phyloP scores from a whole-genome alignment of 2,113 vertebrate species.

The Cricetomys ansorgei region DNA sequence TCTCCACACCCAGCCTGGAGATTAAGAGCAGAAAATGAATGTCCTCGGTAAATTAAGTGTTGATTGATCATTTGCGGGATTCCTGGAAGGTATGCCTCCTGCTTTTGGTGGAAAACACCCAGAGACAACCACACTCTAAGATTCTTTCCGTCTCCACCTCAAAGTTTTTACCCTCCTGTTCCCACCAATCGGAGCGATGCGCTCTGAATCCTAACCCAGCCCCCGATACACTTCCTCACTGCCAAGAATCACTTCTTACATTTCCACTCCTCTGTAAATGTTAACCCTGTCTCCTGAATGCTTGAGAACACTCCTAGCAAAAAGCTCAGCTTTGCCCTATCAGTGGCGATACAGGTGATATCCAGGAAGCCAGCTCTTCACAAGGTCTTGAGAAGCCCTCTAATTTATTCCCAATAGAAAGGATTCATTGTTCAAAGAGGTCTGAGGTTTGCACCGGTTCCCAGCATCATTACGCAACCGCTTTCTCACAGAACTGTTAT shows the following conservation, averaged over 20 bases:
- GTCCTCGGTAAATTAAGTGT: background rate
- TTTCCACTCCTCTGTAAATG: too few species aligned
- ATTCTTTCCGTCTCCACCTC: background rate
- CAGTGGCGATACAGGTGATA: background rate
- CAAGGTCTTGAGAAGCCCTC: background rate
- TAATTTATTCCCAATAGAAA: background rate
- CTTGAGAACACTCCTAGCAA: background rate
- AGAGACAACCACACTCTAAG: background rate
- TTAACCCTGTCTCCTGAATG: background rate
- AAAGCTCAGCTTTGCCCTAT: background rate
- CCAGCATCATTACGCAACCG: accelerated
- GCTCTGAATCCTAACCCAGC: background rate
- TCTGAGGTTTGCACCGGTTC: background rate
- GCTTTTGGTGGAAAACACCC: background rate
- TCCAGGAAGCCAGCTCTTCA: background rate
- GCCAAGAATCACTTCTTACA: background rate
- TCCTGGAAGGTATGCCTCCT: background rate
- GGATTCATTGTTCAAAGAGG: background rate
- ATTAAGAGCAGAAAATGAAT: background rate
- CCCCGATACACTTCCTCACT: too few species aligned
- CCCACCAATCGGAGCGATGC: background rate
- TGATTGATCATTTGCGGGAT: too few species aligned
- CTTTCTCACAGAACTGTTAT: background rate
- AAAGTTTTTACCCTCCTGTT: background rate
- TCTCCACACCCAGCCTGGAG: background rate